These are phyloP conservation scores for Pristiophorus japonicus DNA, from an alignment of 2,113 vertebrate genomes.

Conservation along the genomic window DNA sequence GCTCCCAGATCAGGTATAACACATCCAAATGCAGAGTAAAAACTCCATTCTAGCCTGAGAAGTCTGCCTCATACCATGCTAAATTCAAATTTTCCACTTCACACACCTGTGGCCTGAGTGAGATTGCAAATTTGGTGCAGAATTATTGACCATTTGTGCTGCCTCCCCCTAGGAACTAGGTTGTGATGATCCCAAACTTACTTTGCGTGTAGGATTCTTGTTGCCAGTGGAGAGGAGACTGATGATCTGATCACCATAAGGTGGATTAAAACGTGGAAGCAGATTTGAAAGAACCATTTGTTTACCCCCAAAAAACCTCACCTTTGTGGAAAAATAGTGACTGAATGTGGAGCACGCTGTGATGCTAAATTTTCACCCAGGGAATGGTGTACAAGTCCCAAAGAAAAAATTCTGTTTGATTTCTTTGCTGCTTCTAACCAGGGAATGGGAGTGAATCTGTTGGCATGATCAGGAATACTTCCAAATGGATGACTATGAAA, in stretches of 20 bases:
- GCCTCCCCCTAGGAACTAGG: background rate
- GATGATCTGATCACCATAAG: background rate
- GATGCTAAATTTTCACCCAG: background rate
- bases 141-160: background rate
- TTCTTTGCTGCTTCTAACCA: background rate
- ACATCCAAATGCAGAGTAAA: background rate
- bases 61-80: background rate
- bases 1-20: background rate
- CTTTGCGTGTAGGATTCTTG: background rate
- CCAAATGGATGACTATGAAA: background rate
- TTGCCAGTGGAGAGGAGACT: background rate
- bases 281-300: background rate
- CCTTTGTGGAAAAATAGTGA: background rate
- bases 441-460: background rate
- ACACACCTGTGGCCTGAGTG: background rate
- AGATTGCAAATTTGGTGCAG: background rate
- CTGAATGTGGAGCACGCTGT: background rate
- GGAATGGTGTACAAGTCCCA: background rate
- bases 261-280: background rate
- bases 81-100: background rate
- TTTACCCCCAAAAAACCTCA: background rate
- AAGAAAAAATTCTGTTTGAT: background rate
- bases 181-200: background rate
- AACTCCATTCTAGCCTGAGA: background rate
- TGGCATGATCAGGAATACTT: background rate